Base-by-base conservation (phyloP, 2,113 vertebrate genomes). In the Scomber scombrus region DNA sequence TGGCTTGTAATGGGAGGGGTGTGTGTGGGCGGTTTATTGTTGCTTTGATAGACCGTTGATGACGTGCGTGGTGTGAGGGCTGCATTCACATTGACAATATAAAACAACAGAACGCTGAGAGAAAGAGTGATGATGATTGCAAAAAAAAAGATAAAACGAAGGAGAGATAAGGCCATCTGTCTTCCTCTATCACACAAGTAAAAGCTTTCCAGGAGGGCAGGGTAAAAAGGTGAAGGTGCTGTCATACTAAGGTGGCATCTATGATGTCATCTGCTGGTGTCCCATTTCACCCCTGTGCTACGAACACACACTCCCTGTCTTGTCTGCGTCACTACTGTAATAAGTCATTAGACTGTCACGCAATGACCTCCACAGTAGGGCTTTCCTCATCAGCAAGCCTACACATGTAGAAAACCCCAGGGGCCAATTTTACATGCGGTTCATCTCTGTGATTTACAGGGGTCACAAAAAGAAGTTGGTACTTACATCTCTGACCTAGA, bases 1-100 rank as follows among this genome's bases (percentile, higher is more conserved):
- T 86, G 89, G 81, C 11, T 77, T 57, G 56, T 83, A 71, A 81
- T 84, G 79, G 82, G 71, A 71, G 63, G 84, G 29, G 54, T 43
- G 88, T 19, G 88, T 19, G 88, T 84, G 80, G 82, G 86, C 12
- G 50, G 54, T 61, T 84, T 74, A 76, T 88, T 85, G 88, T 87
- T 88, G 87, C 82, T 90, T 78, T 87, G 85, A 88, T 90, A 87
- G 87, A 86, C 65, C 58, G 80, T 16, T 13, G 65, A 64, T 92
- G 88, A 91, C 80, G 79, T 51, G 63, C 26, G 47, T 19, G 52
- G 64, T 78, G 88, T 11, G 46, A 86, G 57, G 83, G 81, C 77
- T 50, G 60, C 46, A 11, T 5, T 19, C 46, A 63, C 55, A 51
- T 65, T 71, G 54, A 80, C 52, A 75, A 62, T 16, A 47, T 46